phyloP scores from a whole-genome alignment of 2,888 invertebrate genomes.

The Drosophila colorata region DNA sequence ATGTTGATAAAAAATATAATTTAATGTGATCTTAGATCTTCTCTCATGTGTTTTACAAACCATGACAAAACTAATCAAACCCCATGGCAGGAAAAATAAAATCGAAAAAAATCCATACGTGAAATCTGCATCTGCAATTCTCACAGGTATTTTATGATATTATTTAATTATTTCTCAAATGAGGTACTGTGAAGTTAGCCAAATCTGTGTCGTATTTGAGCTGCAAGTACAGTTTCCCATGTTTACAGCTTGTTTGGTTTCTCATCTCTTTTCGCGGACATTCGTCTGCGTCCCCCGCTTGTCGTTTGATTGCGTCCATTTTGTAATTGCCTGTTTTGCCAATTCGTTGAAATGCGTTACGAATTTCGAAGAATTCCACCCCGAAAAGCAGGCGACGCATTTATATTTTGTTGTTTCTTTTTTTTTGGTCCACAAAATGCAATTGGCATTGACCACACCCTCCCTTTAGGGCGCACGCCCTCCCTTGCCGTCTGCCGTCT shows the following conservation, averaged over 20 bases:
- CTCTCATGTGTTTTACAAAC: too few species aligned
- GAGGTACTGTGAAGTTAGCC: too few species aligned
- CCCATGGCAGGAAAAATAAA: too few species aligned
- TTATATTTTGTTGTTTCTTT: neutral
- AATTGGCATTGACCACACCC: constrained; percentile 65
- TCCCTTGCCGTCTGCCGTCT: constrained; percentile 2
- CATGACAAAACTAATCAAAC: too few species aligned
- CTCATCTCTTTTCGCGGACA: constrained; percentile 2
- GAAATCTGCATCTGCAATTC: too few species aligned
- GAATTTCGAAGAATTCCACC: constrained; percentile 55
- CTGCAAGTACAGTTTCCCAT: constrained; percentile 12
- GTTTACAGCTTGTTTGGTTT: neutral
- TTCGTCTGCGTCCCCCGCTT: constrained; percentile 3
- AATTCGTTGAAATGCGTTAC: constrained; percentile 47
- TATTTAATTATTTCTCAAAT: too few species aligned
- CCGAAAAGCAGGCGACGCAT: constrained; percentile 32
- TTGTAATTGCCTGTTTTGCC: constrained; percentile 35
- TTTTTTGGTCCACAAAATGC: constrained; percentile 29
- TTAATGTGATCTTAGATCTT: too few species aligned
- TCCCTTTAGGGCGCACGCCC: constrained; percentile 38
- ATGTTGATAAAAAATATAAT: too few species aligned
- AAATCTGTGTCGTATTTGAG: neutral
- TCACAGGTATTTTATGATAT: too few species aligned
- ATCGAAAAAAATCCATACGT: too few species aligned
- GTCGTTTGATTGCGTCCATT: constrained; percentile 47